Evolutionary conservation across 2,797 vertebrate genomes (phyloP).

Genomic region (Myotis myotis): DNA sequence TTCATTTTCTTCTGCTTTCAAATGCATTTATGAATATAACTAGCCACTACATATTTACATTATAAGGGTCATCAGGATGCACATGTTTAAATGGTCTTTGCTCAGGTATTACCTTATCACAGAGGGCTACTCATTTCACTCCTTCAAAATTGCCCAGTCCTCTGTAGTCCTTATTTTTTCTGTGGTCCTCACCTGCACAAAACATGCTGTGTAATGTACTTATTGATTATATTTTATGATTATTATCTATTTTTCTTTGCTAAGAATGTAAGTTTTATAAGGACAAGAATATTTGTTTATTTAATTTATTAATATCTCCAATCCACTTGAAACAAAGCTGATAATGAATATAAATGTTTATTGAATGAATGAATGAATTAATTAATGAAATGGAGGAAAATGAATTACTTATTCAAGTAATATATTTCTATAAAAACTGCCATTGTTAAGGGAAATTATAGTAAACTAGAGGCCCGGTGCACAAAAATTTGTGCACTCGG

Average conservation of each 20-base stretch:
- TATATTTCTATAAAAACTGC: conserved; percentile 9
- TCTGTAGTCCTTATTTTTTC: not conserved
- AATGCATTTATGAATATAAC: conserved; percentile 16
- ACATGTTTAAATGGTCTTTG: not conserved
- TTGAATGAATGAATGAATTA: not conserved
- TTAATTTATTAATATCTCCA: conserved; percentile 6
- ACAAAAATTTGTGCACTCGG: too few species aligned
- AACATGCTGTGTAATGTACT: not conserved
- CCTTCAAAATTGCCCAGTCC: not conserved
- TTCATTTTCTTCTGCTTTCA: conserved; percentile 42
- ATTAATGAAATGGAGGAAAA: conserved; percentile 1
- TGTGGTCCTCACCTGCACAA: not conserved
- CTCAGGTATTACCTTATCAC: not conserved
- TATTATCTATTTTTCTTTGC: not conserved
- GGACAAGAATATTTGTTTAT: not conserved
- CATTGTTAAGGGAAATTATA: not conserved
- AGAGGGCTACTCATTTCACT: not conserved
- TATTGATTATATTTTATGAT: conserved; percentile 31
- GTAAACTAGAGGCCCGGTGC: not conserved
- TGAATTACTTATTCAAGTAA: conserved; percentile 26
- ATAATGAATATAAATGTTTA: conserved; percentile 11
- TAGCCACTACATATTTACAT: not conserved
- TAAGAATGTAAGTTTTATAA: not conserved
- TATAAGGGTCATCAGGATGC: not conserved
- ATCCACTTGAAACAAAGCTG: not conserved